Base-by-base conservation (phyloP, 2,888 invertebrate species). In the Patella depressa region DNA sequence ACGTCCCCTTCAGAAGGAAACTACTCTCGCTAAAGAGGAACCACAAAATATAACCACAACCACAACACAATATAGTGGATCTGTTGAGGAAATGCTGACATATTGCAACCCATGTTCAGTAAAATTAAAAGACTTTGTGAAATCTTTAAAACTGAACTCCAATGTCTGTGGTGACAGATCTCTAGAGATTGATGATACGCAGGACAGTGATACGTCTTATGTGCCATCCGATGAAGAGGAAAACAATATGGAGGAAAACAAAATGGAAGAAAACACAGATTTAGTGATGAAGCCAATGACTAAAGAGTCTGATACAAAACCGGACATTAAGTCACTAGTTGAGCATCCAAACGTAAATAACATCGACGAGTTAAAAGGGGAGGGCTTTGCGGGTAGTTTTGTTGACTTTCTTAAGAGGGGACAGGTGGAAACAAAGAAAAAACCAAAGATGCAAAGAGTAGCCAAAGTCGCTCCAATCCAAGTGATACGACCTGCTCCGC, bases 321-420 rank as follows among this genome's bases (percentile, higher is more conserved):
- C 17, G 1, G 14, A 9, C 17, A 54, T 11, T 53, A 19, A 53
- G 14, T 15, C 24, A 15, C 34, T 34, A 5, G 14, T 4, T 29
- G 24, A 73, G n/a, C 15, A 24, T 53, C 45, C 15, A 53, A 24
- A n/a, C 53, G 53, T 12, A 11, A 73, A 24, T 19, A 24, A 73
- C 11, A 53, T 45, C 2, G 73, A 54, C 53, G 73, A 73, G 14
- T 53, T 78, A 4, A 73, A 75, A 34, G 76, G 57, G 15, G 76
- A 78, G 53, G 77, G 80, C 17, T 80, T 78, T 75, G 74, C 77
- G 70, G 78, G 77, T 17, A 81, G 80, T 55, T 80, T 75, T 77
- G 80, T 80, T 1, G 78, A 78, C 53, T 81, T 81, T 73, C 65
- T 81, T 12, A 74, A 78, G 54, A 73, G 73, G 57, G 74, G 71